A percentile compares a stretch with the other conserved stretches of the same genome.
Evolutionary conservation across 2,888 invertebrate species (phyloP).

Genomic region (Eustalomyia histrio): DNA sequence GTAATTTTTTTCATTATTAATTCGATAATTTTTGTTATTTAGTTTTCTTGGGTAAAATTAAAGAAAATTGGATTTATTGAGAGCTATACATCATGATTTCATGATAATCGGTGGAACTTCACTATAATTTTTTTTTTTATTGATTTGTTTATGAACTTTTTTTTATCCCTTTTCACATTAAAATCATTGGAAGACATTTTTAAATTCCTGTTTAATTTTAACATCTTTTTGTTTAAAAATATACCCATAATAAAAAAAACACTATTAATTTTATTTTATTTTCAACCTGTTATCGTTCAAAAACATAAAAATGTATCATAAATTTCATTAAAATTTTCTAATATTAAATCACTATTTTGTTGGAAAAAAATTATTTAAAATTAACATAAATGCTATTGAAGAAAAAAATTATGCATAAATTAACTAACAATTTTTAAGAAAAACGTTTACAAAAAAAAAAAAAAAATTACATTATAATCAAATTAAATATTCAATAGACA

Average conservation of each 20-base stretch:
- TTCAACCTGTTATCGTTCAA: not conserved
- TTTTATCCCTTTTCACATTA: too few relatives aligned
- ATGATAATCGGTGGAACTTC: too few relatives aligned
- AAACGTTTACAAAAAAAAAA: not conserved
- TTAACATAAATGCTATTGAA: slow-evolving; percentile 7
- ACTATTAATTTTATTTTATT: not conserved
- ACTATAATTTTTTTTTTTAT: too few relatives aligned
- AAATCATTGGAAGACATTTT: too few relatives aligned
- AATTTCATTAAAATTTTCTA: not conserved
- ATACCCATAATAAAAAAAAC: not conserved
- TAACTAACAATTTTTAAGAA: not conserved
- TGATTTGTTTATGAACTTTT: too few relatives aligned
- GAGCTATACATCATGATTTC: too few relatives aligned
- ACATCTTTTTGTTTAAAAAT: not conserved
- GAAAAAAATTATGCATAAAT: not conserved
- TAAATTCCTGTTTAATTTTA: too few relatives aligned
- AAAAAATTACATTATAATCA: not conserved
- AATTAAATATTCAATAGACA: slow-evolving; percentile 17
- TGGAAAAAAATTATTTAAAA: not conserved
- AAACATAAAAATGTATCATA: not conserved
- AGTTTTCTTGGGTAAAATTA: too few relatives aligned
- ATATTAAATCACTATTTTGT: not conserved
- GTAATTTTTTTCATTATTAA: too few relatives aligned
- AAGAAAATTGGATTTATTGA: too few relatives aligned
- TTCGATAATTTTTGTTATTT: too few relatives aligned